Percentiles rank a stretch among this genome's conserved stretches.
These are phyloP conservation scores for Cataglyphis livida DNA, from an alignment of 2,888 invertebrate species.

Conservation along the genomic window DNA sequence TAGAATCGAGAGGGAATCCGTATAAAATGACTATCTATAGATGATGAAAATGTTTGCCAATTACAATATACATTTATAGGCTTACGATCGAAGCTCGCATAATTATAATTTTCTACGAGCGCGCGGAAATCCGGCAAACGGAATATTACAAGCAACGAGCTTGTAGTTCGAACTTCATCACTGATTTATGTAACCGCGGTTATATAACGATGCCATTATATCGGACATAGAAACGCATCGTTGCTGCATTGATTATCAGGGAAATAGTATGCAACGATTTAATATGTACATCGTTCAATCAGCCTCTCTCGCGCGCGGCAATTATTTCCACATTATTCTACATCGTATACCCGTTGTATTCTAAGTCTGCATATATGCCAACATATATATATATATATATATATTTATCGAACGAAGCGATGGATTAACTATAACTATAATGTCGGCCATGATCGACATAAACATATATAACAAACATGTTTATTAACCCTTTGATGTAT, in stretches of 20 bases:
- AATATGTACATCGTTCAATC: slow-evolving; percentile 56
- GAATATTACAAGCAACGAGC: slow-evolving; percentile 53
- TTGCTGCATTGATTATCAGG: slow-evolving; percentile 55
- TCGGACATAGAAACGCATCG: slow-evolving; percentile 55
- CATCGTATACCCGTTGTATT: slow-evolving; percentile 53
- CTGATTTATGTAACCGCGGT: slow-evolving; percentile 53
- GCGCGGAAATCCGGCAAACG: slow-evolving; percentile 54
- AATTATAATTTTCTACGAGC: slow-evolving; percentile 55
- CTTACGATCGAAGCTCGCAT: slow-evolving; percentile 42
- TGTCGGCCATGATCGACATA: slow-evolving; percentile 30
- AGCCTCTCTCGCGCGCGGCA: slow-evolving; percentile 36
- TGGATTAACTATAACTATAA: slow-evolving; percentile 38
- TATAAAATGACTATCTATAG: not conserved
- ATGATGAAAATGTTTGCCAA: slow-evolving; percentile 41
- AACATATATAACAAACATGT: slow-evolving; percentile 51
- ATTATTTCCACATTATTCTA: slow-evolving; percentile 57
- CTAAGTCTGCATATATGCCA: slow-evolving; percentile 35
- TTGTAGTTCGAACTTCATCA: slow-evolving; percentile 54
- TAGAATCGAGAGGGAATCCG: not conserved
- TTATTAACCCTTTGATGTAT: slow-evolving; percentile 54
- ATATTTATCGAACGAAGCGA: not conserved
- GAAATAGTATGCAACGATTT: slow-evolving; percentile 56
- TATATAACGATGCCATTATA: slow-evolving; percentile 55
- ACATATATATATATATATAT: not conserved
- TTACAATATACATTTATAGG: slow-evolving; percentile 45